Evolutionary conservation across 2,113 vertebrate species (phyloP), one percentile per base, ranked within the genome.

Genomic region (Chaetodon auriga): DNA sequence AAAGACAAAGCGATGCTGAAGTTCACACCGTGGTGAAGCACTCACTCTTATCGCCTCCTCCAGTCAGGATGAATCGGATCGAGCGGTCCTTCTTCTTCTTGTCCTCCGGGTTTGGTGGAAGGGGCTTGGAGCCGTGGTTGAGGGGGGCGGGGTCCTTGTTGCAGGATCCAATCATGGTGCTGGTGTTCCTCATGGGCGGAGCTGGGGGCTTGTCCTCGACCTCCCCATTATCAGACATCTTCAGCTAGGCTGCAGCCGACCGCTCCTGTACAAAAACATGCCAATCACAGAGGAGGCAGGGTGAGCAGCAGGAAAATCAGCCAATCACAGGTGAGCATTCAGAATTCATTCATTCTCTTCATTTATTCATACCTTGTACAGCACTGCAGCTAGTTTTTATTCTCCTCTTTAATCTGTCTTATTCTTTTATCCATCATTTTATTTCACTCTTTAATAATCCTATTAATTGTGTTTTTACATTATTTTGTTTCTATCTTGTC

Each of bases 181-280:
- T 99, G 83, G 97, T 98, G 88, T 97, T 99, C 93, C 98, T 96
- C 97, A 99, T 98, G 0, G 98, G 98, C 66, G 98, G 98, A 72
- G 98, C 98, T 65, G 98, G 98, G 0, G 98, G 98, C 90, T 98
- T 99, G 94, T 99, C 98, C 90, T 99, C 97, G 71, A 96, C 94
- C 91, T 98, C 97, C 77, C 97, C 97, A 96, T 97, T 99, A 94
- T 97, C 98, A 80, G 97, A 99, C 98, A 99, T 99, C 88, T 96
- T 98, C 92, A 93, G 88, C 0, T 79, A 78, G 81, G 64, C 93
- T 91, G 85, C 87, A 85, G 81, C 90, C 92, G 71, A 88, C 92
- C 81, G 92, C 95, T 95, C 82, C 92, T 94, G 91, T n/a, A 76
- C 69, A 60, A 6, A 63, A 11, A 84, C 15, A 62, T 25, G 84